Evolutionary conservation across 2,113 vertebrate species (phyloP), one percentile per base, ranked within the genome.

Genomic region (Coracopsis vasa): DNA sequence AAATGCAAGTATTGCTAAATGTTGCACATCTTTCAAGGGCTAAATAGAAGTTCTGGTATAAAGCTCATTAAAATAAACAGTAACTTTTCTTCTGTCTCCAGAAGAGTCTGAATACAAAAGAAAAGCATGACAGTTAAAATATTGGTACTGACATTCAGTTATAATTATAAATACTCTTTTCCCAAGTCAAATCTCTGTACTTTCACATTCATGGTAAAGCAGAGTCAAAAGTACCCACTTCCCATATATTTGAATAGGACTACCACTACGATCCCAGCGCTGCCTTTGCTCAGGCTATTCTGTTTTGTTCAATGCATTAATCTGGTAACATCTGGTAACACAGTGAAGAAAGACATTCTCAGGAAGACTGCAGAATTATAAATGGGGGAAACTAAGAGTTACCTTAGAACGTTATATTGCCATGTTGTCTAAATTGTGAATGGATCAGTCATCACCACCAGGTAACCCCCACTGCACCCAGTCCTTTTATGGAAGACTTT

Each of bases 1-100:
- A 95, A 92, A 87, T 75, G 67, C 66, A 91, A 88, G 82, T 90
- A 93, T 66, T 88, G 50, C 61, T 86, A 93, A 88, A 89, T 16
- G 16, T 77, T 87, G 75, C 69, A 62, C 29, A 79, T 79, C 9
- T 37, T 16, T 72, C 48, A 84, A 79, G 25, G 54, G 54, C 33
- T 78, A 67, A 93, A 90, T 78, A 69, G 70, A 94, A 79, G 71
- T 53, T 33, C 79, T 35, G 21, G 7, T 80, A 54, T 67, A 90
- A 95, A 94, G 47, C 39, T 74, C 23, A 64, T 79, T 81, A 90
- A 93, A 93, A 93, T 73, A 50, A 95, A 86, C 54, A 73, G 44
- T 23, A 88, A 56, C 18, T 41, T 80, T 90, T 85, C 48, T 54
- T 82, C 37, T 37, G 8, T 80, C 31, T 93, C 61, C 48, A 86